Percentiles rank a stretch among this genome's conserved stretches.
Conservation (phyloP, 2,113 vertebrate genomes). For the Muntiacus reevesi region DNA sequence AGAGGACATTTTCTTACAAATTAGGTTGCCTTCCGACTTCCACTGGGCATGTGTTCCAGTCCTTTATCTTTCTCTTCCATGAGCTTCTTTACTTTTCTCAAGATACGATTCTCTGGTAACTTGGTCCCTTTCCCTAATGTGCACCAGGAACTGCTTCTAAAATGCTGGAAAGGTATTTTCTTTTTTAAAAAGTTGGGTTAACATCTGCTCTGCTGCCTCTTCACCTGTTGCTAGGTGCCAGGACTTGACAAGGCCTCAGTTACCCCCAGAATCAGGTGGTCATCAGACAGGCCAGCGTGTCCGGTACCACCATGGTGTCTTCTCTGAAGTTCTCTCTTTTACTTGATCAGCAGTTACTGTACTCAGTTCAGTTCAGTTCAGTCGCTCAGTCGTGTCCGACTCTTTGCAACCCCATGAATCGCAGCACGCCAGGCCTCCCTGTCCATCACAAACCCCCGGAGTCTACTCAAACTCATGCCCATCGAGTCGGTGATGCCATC, state of each 20-base stretch:
- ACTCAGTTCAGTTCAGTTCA: too few relatives aligned
- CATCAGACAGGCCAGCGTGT: background rate
- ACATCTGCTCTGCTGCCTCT: background rate
- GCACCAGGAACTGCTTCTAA: background rate
- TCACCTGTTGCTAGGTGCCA: background rate
- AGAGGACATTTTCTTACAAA: background rate
- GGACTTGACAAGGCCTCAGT: background rate
- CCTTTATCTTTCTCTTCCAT: background rate
- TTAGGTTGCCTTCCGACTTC: background rate
- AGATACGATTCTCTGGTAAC: background rate
- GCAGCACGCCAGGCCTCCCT: too few relatives aligned
- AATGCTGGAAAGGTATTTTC: background rate
- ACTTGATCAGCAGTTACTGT: background rate
- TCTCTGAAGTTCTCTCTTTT: background rate
- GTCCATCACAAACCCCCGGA: too few relatives aligned
- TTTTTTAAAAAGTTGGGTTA: background rate
- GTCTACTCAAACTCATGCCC: too few relatives aligned
- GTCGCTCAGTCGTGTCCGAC: too few relatives aligned
- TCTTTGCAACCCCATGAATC: too few relatives aligned
- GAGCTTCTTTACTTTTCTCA: background rate
- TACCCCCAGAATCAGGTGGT: background rate
- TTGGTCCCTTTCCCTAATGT: background rate
- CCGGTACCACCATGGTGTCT: background rate
- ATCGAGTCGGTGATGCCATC: too few relatives aligned
- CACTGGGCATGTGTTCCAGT: background rate